These are phyloP conservation scores for Drosophila tsacasi DNA, from an alignment of 1,140 invertebrate species.

Conservation along the genomic window DNA sequence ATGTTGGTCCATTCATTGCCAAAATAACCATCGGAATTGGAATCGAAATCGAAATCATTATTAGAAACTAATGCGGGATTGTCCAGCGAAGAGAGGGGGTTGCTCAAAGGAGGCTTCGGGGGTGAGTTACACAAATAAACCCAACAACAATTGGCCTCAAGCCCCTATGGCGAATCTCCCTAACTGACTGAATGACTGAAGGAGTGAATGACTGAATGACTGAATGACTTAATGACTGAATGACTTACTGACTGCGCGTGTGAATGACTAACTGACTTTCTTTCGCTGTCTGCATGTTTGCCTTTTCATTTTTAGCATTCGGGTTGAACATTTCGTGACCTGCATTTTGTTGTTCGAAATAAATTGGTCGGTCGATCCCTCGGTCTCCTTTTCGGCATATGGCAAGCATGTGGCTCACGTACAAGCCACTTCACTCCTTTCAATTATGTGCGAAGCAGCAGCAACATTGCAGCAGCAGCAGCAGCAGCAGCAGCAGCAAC, in stretches of 20 bases:
- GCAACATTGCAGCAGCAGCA: constrained; percentile 16
- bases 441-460: constrained; percentile 72
- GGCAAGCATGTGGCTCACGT: constrained; percentile 81
- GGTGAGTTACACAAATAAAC: constrained; percentile 17
- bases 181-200: neutral
- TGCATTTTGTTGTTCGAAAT: constrained; percentile 79
- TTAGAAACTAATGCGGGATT: constrained; percentile 30
- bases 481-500: neutral
- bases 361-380: constrained; percentile 65
- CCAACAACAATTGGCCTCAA: constrained; percentile 14
- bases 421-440: constrained; percentile 81
- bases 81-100: neutral
- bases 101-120: neutral
- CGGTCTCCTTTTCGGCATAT: constrained; percentile 58
- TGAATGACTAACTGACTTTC: constrained; percentile 35
- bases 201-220: neutral
- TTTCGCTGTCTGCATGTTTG: constrained; percentile 51
- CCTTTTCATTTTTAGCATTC: constrained; percentile 57
- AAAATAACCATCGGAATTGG: neutral
- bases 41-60: neutral
- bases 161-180: constrained; percentile 42
- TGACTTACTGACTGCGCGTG: constrained; percentile 3
- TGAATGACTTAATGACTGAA: neutral
- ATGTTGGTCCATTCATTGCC: constrained; percentile 29
- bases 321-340: constrained; percentile 81